A percentile compares a stretch with the other conserved stretches of the same genome.
Evolutionary conservation across 2,888 invertebrate species (phyloP).

Genomic region (Tenthredo distinguenda): DNA sequence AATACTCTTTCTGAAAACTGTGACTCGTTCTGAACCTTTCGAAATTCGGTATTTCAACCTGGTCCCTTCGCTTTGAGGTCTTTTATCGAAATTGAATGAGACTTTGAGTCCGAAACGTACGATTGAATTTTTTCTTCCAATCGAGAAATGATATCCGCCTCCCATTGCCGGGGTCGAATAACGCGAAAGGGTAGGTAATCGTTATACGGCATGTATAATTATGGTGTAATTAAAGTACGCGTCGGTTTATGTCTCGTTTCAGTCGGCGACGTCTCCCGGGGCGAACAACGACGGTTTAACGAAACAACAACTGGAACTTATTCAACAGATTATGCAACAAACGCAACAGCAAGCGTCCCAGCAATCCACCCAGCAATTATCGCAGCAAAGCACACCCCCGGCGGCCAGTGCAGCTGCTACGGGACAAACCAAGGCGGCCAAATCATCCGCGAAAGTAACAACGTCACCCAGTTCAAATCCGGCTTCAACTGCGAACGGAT

Average conservation of each 20-base stretch:
- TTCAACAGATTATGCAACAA: constrained; percentile 89
- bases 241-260: constrained; percentile 54
- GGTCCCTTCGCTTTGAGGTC: no score
- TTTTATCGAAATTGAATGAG: not conserved
- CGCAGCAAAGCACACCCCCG: constrained; percentile 64
- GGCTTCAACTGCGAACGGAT: constrained; percentile 55
- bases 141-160: not conserved
- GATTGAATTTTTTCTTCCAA: not conserved
- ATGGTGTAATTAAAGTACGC: constrained; percentile 24
- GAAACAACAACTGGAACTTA: constrained; percentile 87
- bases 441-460: constrained; percentile 74
- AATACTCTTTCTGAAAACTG: no score
- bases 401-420: constrained; percentile 63
- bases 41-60: no score
- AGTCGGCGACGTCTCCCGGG: constrained; percentile 77
- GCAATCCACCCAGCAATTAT: constrained; percentile 53
- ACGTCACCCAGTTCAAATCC: constrained; percentile 68
- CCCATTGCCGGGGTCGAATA: not conserved
- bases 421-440: constrained; percentile 77
- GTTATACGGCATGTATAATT: not conserved
- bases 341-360: constrained; percentile 83
- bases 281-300: constrained; percentile 85
- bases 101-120: not conserved
- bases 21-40: no score
- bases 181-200: constrained; percentile 2